Evolutionary conservation across 2,888 invertebrate genomes (phyloP).

Genomic region (Athalia rosae): DNA sequence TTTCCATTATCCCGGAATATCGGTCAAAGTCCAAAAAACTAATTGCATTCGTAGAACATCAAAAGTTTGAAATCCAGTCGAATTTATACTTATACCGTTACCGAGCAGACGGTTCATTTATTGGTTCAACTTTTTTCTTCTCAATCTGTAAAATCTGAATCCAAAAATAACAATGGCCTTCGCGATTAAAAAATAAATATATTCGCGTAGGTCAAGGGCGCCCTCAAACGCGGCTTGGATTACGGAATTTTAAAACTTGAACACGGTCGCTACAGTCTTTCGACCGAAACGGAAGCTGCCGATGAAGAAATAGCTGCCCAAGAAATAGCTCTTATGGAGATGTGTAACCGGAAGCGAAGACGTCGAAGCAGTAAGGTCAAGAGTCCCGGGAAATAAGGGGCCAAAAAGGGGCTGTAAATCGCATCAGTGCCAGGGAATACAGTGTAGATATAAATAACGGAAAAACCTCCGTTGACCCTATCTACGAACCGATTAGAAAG

Average conservation of each 20-base stretch:
- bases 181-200: too few relatives aligned
- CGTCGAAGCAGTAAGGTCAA: slow-evolving; percentile 7
- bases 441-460: too few relatives aligned
- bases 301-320: slow-evolving; percentile 58
- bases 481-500: too few relatives aligned
- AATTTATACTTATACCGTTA: too few relatives aligned
- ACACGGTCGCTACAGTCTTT: slow-evolving; percentile 56
- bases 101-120: too few relatives aligned
- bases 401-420: not conserved
- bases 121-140: too few relatives aligned
- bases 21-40: not conserved
- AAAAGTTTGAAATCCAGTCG: too few relatives aligned
- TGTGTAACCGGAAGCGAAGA: slow-evolving; percentile 50
- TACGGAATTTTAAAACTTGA: slow-evolving; percentile 59
- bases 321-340: slow-evolving; percentile 59
- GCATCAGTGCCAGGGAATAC: not conserved
- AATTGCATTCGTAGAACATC: too few relatives aligned
- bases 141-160: not conserved
- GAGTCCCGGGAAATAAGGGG: slow-evolving; percentile 32
- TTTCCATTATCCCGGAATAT: too few relatives aligned
- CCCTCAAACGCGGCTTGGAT: slow-evolving; percentile 60
- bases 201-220: slow-evolving; percentile 55
- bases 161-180: not conserved
- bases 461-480: too few relatives aligned
- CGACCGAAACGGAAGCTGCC: slow-evolving; percentile 53